Evolutionary conservation across 2,888 invertebrate genomes (phyloP).

Genomic region (Kuschelorhynchus macadamiae): DNA sequence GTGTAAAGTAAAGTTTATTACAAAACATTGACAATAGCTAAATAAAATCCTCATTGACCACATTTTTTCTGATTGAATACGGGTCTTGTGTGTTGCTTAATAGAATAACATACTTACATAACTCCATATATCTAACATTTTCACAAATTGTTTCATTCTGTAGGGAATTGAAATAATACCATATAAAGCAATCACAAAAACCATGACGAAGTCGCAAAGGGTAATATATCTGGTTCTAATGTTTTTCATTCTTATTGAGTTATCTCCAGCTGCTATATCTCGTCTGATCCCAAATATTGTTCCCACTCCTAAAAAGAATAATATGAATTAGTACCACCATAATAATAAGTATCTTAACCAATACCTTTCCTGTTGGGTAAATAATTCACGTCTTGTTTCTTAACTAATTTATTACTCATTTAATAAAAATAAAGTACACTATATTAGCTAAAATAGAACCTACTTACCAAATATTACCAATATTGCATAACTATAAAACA

Average conservation of each 20-base stretch:
- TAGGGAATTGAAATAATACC: conserved; percentile 53
- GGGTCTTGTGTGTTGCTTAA: too few relatives aligned
- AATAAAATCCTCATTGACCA: too few relatives aligned
- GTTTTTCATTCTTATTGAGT: conserved; percentile 54
- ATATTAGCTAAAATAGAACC: too few relatives aligned
- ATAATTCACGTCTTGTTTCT: too few relatives aligned
- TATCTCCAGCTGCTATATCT: conserved; percentile 55
- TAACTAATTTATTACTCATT: too few relatives aligned
- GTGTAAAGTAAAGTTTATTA: too few relatives aligned
- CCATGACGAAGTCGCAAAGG: conserved; percentile 54
- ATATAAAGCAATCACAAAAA: conserved; percentile 53
- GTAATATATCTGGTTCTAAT: conserved; percentile 54
- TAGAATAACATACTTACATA: conserved; percentile 52
- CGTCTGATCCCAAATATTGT: conserved; percentile 52
- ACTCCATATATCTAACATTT: conserved; percentile 48
- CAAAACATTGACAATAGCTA: too few relatives aligned
- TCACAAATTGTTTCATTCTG: conserved; percentile 54
- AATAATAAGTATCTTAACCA: too few relatives aligned
- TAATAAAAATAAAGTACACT: too few relatives aligned
- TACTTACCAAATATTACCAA: conserved; percentile 53
- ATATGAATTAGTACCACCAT: too few relatives aligned
- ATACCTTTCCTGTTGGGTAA: too few relatives aligned
- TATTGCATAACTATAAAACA: conserved; percentile 55
- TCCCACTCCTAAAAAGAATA: conserved; percentile 39
- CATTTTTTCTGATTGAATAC: too few relatives aligned